phyloP scores from a whole-genome alignment of 2,888 invertebrate species.

The Leptinotarsa haldemani region DNA sequence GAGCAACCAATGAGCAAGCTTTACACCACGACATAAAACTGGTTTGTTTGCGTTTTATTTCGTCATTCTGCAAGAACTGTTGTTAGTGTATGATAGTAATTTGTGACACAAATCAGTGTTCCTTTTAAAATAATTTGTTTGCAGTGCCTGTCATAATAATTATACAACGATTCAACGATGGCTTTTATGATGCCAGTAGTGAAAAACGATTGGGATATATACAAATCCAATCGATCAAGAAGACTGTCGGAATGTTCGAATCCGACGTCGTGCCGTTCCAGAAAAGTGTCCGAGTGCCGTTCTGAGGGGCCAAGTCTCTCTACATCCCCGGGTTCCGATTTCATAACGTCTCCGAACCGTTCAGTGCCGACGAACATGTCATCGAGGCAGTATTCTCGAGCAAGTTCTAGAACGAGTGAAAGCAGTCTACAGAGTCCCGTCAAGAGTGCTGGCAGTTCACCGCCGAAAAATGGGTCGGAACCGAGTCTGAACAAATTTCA shows the following conservation, averaged over 20 bases:
- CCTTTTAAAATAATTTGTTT: conserved; percentile 1
- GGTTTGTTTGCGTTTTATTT: conserved; percentile 40
- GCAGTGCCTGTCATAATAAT: conserved; percentile 15
- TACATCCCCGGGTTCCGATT: conserved; percentile 74
- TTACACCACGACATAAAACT: conserved; percentile 52
- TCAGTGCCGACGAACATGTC: conserved; percentile 76
- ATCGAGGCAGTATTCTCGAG: conserved; percentile 71
- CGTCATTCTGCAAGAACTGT: conserved; percentile 37
- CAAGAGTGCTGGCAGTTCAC: conserved; percentile 75
- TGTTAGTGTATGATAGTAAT: background rate
- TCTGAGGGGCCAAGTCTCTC: conserved; percentile 80
- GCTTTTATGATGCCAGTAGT: conserved; percentile 96
- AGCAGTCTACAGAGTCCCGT: conserved; percentile 74
- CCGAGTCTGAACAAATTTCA: conserved; percentile 82
- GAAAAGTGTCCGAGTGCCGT: conserved; percentile 81
- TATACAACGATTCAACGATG: conserved; percentile 75
- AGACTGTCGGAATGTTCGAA: conserved; percentile 81
- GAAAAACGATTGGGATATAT: conserved; percentile 94
- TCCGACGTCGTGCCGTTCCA: conserved; percentile 72
- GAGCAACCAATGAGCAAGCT: conserved; percentile 51
- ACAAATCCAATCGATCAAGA: conserved; percentile 84
- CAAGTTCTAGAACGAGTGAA: conserved; percentile 74
- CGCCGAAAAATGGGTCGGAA: conserved; percentile 72
- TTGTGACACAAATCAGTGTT: background rate
- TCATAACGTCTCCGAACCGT: conserved; percentile 65